Conservation (phyloP, 2,113 vertebrate species). For the Gadus macrocephalus region DNA sequence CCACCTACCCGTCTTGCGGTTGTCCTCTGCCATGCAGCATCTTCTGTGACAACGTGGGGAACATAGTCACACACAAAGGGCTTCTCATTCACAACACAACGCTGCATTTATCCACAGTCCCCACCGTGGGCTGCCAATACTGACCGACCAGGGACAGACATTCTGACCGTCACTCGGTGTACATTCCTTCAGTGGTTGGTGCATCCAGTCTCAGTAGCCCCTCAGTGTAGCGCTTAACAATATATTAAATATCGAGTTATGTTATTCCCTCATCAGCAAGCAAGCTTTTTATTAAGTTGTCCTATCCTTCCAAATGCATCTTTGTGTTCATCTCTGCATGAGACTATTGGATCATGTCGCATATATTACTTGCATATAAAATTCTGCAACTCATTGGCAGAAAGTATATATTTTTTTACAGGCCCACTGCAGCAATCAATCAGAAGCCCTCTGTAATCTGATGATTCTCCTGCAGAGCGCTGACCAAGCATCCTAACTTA, state of each 20-base stretch:
- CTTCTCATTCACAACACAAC: constrained; percentile 46
- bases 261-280: too few relatives aligned
- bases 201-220: constrained; percentile 4
- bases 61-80: constrained; percentile 41
- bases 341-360: too few relatives aligned
- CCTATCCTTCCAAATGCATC: too few relatives aligned
- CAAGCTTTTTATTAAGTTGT: too few relatives aligned
- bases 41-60: constrained; percentile 21
- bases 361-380: too few relatives aligned
- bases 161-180: constrained; percentile 28
- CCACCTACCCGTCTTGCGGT: constrained; percentile 13
- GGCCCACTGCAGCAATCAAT: constrained; percentile 45
- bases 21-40: constrained; percentile 5
- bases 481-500: constrained; percentile 35
- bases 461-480: constrained; percentile 35
- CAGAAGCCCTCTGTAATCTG: constrained; percentile 32
- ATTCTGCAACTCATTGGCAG: too few relatives aligned
- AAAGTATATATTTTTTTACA: too few relatives aligned
- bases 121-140: constrained; percentile 44
- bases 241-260: too few relatives aligned
- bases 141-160: constrained; percentile 37
- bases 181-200: constrained; percentile 23
- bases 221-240: too few relatives aligned
- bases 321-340: too few relatives aligned
- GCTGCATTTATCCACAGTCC: constrained; percentile 43